phyloP scores from a whole-genome alignment of 2,113 vertebrate genomes.

The Antechinus stuartii region DNA sequence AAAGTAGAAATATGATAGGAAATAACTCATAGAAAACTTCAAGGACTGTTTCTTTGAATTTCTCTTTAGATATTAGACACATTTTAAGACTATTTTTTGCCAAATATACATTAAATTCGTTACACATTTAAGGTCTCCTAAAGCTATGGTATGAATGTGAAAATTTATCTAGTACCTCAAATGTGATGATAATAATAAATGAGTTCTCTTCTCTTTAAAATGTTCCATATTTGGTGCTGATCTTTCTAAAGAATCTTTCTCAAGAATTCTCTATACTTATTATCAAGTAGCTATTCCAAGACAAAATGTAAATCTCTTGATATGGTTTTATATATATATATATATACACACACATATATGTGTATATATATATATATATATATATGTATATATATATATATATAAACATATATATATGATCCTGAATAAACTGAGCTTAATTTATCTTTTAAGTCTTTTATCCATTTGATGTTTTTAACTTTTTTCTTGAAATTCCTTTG shows the following conservation, averaged over 20 bases:
- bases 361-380: too few relatives aligned
- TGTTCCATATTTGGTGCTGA: background rate
- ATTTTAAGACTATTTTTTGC: background rate
- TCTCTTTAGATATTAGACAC: background rate
- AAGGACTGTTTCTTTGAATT: background rate
- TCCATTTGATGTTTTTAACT: background rate
- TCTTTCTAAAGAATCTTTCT: background rate
- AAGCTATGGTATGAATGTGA: background rate
- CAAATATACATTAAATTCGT: background rate
- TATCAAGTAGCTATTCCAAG: background rate
- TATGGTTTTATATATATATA: background rate
- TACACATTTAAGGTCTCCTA: background rate
- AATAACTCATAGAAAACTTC: background rate
- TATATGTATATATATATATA: too few relatives aligned
- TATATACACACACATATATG: too few relatives aligned
- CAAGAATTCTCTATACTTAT: background rate
- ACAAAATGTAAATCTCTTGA: background rate
- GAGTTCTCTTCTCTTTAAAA: background rate
- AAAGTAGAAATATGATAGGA: background rate
- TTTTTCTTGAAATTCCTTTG: background rate
- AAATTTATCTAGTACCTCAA: background rate
- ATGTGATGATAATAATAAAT: background rate
- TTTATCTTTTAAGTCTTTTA: background rate
- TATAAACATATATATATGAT: too few relatives aligned
- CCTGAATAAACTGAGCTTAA: background rate